These are phyloP conservation scores for Drosophila miranda DNA, from an alignment of 1,140 invertebrate genomes.

Conservation along the genomic window DNA sequence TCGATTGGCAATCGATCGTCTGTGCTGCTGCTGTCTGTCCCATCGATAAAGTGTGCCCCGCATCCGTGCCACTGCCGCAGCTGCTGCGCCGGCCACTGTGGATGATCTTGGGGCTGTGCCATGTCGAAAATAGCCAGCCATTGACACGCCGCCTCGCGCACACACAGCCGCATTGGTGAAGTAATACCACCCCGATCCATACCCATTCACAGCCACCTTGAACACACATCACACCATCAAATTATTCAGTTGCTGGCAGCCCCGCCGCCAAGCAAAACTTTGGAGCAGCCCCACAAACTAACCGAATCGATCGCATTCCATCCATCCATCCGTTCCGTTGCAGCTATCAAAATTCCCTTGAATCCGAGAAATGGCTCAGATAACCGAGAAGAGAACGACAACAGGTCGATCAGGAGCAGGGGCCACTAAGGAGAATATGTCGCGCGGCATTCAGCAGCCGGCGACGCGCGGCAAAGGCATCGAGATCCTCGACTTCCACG, in stretches of 20 bases:
- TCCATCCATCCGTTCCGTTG: background rate
- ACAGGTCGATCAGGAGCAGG: slow-evolving; percentile 14
- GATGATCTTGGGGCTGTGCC: slow-evolving; percentile 77
- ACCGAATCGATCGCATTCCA: slow-evolving; percentile 2
- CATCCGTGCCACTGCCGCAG: slow-evolving; percentile 30
- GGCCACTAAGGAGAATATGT: slow-evolving; percentile 44
- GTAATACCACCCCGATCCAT: slow-evolving; percentile 30
- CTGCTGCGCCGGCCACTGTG: slow-evolving; percentile 13
- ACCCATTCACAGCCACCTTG: slow-evolving; percentile 28
- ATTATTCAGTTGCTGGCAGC: no score
- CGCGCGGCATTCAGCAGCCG: slow-evolving; percentile 5
- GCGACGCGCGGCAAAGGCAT: slow-evolving; percentile 60
- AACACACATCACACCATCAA: slow-evolving; percentile 20
- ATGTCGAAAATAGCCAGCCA: slow-evolving; percentile 79
- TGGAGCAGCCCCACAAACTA: slow-evolving; percentile 3
- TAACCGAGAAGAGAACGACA: slow-evolving; percentile 73
- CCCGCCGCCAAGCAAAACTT: no score
- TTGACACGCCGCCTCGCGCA: slow-evolving; percentile 52
- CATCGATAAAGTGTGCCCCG: slow-evolving; percentile 44
- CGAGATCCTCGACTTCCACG: slow-evolving; percentile 79
- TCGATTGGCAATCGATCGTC: slow-evolving; percentile 37
- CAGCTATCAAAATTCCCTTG: slow-evolving; percentile 72
- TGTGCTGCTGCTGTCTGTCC: background rate
- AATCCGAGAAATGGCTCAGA: slow-evolving; percentile 71
- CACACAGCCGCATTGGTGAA: slow-evolving; percentile 25